A percentile compares a stretch with the other conserved stretches of the same genome.
These are phyloP conservation scores for Platycheirus albimanus DNA, from an alignment of 2,888 invertebrate genomes.

Conservation along the genomic window DNA sequence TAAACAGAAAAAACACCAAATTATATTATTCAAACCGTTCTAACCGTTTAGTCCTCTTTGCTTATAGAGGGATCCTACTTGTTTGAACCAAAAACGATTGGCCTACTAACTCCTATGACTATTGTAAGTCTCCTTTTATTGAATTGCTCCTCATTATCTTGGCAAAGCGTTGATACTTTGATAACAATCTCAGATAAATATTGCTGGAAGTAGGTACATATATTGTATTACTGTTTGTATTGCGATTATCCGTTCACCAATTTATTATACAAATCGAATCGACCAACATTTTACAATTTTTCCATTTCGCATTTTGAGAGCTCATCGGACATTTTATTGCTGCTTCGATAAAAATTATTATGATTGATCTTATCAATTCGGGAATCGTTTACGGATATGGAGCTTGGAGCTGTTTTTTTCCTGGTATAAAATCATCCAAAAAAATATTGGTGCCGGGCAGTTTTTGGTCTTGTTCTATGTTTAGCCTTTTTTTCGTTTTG, in stretches of 20 bases:
- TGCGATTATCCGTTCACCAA: slow-evolving; percentile 50
- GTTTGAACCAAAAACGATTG: slow-evolving; percentile 60
- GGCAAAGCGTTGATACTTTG: slow-evolving; percentile 31
- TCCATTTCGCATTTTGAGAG: slow-evolving; percentile 34
- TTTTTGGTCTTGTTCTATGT: neutral
- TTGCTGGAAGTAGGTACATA: slow-evolving; percentile 9
- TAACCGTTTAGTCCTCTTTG: slow-evolving; percentile 7
- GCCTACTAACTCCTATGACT: slow-evolving; percentile 70
- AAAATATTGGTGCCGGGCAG: slow-evolving; percentile 26
- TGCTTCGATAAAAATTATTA: neutral
- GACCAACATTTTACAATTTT: slow-evolving; percentile 48
- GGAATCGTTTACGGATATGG: neutral
- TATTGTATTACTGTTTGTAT: slow-evolving; percentile 54
- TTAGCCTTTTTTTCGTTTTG: too few species aligned
- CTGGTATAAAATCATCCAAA: neutral
- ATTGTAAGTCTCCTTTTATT: slow-evolving; percentile 72
- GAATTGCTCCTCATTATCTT: slow-evolving; percentile 55
- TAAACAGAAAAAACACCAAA: too few species aligned
- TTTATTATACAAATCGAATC: slow-evolving; percentile 35
- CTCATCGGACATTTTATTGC: neutral
- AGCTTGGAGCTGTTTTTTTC: neutral
- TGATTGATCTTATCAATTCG: slow-evolving; percentile 18
- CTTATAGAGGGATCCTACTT: slow-evolving; percentile 36
- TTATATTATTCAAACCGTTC: too few species aligned
- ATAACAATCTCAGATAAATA: slow-evolving; percentile 63